Percentiles rank a stretch among this genome's conserved stretches.
phyloP scores from a whole-genome alignment of 1,140 invertebrate species.

The Gryon sp. region DNA sequence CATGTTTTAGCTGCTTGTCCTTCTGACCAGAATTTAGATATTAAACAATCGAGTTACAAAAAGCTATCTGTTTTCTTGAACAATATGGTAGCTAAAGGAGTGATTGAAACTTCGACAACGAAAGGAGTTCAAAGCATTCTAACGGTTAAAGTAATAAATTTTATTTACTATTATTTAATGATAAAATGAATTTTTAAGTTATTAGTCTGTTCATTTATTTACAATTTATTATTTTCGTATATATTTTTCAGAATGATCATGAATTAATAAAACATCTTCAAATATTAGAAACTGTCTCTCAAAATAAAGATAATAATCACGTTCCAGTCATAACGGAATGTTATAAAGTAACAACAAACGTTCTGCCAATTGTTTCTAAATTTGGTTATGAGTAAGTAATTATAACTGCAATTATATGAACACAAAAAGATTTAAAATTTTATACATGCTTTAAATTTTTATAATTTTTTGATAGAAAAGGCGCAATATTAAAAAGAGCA shows the following conservation, averaged over 20 bases:
- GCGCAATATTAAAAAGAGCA: conserved; percentile 83
- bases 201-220: too few species aligned
- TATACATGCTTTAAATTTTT: conserved; percentile 1
- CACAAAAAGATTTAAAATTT: too few species aligned
- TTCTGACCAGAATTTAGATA: conserved; percentile 84
- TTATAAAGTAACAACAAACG: conserved; percentile 84
- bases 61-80: conserved; percentile 91
- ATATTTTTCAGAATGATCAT: conserved; percentile 72
- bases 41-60: conserved; percentile 94
- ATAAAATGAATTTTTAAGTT: neutral
- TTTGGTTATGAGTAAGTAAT: conserved; percentile 80
- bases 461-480: conserved; percentile 83
- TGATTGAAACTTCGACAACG: conserved; percentile 81
- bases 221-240: neutral
- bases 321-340: conserved; percentile 83
- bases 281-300: conserved; percentile 61
- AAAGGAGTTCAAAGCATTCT: conserved; percentile 81
- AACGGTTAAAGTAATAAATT: conserved; percentile 79
- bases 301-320: conserved; percentile 75
- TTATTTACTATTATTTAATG: conserved; percentile 10
- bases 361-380: conserved; percentile 83
- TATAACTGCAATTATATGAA: neutral
- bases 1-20: conserved; percentile 89
- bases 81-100: conserved; percentile 79
- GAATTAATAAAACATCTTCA: conserved; percentile 69